Evolutionary conservation across 2,888 invertebrate genomes (phyloP).

Genomic region (Eupeodes luniger): DNA sequence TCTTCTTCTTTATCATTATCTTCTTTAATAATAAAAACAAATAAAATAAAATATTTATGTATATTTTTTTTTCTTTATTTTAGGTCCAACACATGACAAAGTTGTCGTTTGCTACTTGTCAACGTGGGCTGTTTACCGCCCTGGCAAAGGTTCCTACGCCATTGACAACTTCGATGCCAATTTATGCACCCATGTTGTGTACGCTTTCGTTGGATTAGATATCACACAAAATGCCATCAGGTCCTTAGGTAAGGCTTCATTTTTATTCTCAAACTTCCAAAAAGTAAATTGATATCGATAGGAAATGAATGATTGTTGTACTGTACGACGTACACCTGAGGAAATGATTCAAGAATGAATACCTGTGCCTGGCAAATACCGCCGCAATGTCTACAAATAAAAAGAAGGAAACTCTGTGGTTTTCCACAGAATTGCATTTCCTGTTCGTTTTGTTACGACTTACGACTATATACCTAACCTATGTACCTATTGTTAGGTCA

Average conservation of each 20-base stretch:
- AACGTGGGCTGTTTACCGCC: conserved; percentile 91
- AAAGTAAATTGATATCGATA: conserved; percentile 38
- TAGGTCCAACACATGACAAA: conserved; percentile 89
- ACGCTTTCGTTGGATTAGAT: conserved; percentile 92
- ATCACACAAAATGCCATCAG: conserved; percentile 87
- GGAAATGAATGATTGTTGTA: background rate
- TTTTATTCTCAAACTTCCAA: background rate
- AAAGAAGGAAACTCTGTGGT: conserved; percentile 54
- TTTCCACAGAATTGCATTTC: conserved; percentile 55
- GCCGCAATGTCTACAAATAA: background rate
- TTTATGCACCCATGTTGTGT: conserved; percentile 92
- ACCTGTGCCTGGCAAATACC: too few relatives aligned
- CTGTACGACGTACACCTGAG: background rate
- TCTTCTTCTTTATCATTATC: background rate
- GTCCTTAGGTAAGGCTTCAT: conserved; percentile 86
- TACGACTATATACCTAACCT: background rate
- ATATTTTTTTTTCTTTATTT: conserved; percentile 8
- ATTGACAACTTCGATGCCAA: conserved; percentile 89
- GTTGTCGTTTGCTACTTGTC: conserved; percentile 92
- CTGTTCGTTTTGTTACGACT: conserved; percentile 14
- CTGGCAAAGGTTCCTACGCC: conserved; percentile 87
- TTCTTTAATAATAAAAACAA: background rate
- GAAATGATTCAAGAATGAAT: background rate
- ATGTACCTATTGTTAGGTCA: background rate
- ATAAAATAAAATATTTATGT: background rate